Evolutionary conservation across 2,113 vertebrate species (phyloP).

Genomic region (Hippolais icterina): DNA sequence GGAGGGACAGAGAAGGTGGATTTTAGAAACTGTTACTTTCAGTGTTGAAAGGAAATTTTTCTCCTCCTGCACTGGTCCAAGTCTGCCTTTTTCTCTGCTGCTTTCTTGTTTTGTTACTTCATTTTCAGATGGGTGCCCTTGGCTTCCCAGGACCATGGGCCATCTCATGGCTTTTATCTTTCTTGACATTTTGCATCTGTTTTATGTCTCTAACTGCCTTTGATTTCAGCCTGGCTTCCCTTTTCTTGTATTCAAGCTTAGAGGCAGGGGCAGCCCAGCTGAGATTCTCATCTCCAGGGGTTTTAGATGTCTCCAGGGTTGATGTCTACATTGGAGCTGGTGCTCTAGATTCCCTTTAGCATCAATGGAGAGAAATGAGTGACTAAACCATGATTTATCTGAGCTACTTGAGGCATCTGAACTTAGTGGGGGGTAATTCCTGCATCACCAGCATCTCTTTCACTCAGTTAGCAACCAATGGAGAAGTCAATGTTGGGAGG

Average conservation of each 20-base stretch:
- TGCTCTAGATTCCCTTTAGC: neutral
- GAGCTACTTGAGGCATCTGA: neutral
- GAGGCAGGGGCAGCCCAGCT: neutral
- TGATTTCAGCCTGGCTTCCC: neutral
- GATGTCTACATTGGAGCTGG: neutral
- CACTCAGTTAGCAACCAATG: accelerated
- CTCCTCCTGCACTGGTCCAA: neutral
- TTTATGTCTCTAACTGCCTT: neutral
- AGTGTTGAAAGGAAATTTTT: conserved; percentile 42
- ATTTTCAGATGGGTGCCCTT: neutral
- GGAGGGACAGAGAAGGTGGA: conserved; percentile 55
- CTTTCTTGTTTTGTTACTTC: neutral
- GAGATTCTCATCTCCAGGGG: neutral
- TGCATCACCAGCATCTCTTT: neutral
- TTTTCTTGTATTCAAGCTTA: neutral
- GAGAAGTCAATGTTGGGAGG: neutral
- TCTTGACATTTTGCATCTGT: neutral
- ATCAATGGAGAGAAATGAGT: neutral
- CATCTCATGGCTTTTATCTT: neutral
- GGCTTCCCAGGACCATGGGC: neutral
- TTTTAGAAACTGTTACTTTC: conserved; percentile 53
- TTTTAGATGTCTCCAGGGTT: neutral
- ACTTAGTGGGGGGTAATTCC: neutral
- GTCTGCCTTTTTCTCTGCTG: neutral
- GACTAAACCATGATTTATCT: neutral